Evolutionary conservation across 1,140 invertebrate genomes (phyloP).

Genomic region (Orius insidiosus): DNA sequence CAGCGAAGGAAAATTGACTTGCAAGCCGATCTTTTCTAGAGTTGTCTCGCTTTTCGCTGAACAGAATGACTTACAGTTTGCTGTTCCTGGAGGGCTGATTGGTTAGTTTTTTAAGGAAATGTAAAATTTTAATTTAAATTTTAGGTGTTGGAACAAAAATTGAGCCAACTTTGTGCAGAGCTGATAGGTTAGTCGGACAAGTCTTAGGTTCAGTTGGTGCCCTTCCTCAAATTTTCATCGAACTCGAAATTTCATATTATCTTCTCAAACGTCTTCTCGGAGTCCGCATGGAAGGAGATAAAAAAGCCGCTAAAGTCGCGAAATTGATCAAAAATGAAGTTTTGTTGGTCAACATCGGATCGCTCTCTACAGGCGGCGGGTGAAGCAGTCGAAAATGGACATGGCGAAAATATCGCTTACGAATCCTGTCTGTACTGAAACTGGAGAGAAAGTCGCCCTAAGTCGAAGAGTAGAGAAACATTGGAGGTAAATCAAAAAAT

Average conservation of each 20-base stretch:
- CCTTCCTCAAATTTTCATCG: slow-evolving; percentile 92
- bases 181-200: slow-evolving; percentile 95
- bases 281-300: slow-evolving; percentile 95
- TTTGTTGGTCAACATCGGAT: slow-evolving; percentile 96
- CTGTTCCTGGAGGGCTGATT: slow-evolving; percentile 95
- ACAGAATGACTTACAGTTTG: slow-evolving; percentile 96
- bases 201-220: slow-evolving; percentile 94
- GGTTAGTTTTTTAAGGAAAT: slow-evolving; percentile 29
- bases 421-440: slow-evolving; percentile 95
- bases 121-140: slow-evolving; percentile 16
- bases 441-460: slow-evolving; percentile 96
- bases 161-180: slow-evolving; percentile 92
- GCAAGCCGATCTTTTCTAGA: slow-evolving; percentile 87
- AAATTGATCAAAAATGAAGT: slow-evolving; percentile 80
- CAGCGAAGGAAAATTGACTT: slow-evolving; percentile 85
- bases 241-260: slow-evolving; percentile 97
- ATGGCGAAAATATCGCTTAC: slow-evolving; percentile 94
- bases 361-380: slow-evolving; percentile 90
- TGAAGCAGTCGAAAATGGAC: slow-evolving; percentile 91
- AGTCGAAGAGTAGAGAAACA: slow-evolving; percentile 96
- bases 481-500: slow-evolving; percentile 56
- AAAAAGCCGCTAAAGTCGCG: slow-evolving; percentile 90
- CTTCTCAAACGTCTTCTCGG: slow-evolving; percentile 86
- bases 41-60: slow-evolving; percentile 98
- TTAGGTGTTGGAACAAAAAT: slow-evolving; percentile 95